A percentile compares a stretch with the other conserved stretches of the same genome.
These are phyloP conservation scores for Argopecten irradians DNA, from an alignment of 1,140 invertebrate species.

Conservation along the genomic window DNA sequence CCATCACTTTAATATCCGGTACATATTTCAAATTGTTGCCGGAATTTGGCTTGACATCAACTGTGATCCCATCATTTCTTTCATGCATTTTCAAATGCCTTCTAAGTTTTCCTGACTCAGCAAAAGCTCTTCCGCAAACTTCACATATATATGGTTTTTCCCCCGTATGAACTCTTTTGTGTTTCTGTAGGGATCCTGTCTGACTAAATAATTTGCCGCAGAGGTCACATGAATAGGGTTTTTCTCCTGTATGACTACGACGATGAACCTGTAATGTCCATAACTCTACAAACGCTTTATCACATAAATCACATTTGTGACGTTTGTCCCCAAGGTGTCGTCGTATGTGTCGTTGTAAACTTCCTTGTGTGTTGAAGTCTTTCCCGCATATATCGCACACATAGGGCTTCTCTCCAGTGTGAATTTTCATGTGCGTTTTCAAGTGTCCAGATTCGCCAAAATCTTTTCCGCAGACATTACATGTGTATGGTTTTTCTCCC, in stretches of 20 bases:
- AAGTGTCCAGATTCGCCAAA: slow-evolving; percentile 44
- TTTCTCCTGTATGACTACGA: not conserved
- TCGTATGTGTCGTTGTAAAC: not conserved
- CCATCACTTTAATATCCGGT: not conserved
- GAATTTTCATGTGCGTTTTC: slow-evolving; percentile 39
- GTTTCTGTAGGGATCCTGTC: not conserved
- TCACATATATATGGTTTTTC: slow-evolving; percentile 88
- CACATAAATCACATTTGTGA: not conserved
- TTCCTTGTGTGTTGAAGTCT: not conserved
- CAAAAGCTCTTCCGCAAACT: slow-evolving; percentile 90
- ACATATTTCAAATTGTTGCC: not conserved
- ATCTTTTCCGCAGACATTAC: slow-evolving; percentile 83
- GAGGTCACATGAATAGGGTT: not conserved
- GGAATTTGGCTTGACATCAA: not conserved
- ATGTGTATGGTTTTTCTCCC: slow-evolving; percentile 87
- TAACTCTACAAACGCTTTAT: not conserved
- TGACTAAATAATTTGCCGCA: not conserved
- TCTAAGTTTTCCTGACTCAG: slow-evolving; percentile 95
- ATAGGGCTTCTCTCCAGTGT: slow-evolving; percentile 26
- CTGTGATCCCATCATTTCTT: not conserved
- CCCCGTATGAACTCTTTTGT: slow-evolving; percentile 83
- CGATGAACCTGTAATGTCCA: slow-evolving; percentile 9
- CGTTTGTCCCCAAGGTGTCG: not conserved
- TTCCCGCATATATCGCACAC: slow-evolving; percentile 24
- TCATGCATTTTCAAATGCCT: slow-evolving; percentile 96